Evolutionary conservation across 1,140 invertebrate species (phyloP).

Genomic region (Drosophila subpulchrella): DNA sequence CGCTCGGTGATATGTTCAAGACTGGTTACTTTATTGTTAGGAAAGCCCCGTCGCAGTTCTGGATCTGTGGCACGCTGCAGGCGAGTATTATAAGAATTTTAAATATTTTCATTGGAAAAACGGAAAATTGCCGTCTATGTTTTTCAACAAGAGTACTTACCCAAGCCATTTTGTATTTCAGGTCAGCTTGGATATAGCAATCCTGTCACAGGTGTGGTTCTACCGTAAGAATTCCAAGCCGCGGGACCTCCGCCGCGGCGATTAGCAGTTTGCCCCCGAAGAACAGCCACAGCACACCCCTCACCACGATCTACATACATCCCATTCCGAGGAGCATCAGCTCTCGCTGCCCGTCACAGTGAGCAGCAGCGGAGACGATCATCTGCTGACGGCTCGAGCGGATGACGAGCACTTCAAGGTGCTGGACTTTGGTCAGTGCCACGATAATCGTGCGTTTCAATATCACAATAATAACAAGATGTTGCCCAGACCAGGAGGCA

Average conservation of each 20-base stretch:
- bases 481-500: conserved; percentile 61
- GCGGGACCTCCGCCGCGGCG: conserved; percentile 86
- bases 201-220: conserved; percentile 87
- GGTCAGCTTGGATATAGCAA: conserved; percentile 85
- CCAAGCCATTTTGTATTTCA: conserved; percentile 11
- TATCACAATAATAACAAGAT: conserved; percentile 77
- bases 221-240: conserved; percentile 88
- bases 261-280: conserved; percentile 87
- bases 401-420: conserved; percentile 74
- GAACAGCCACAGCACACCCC: conserved; percentile 75
- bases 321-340: conserved; percentile 75
- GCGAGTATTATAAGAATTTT: conserved; percentile 85
- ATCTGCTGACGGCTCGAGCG: conserved; percentile 73
- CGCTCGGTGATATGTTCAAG: conserved; percentile 97
- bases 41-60: conserved; percentile 96
- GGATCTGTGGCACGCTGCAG: conserved; percentile 97
- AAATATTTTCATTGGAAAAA: no score
- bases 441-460: conserved; percentile 82
- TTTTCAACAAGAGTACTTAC: neutral
- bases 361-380: conserved; percentile 79
- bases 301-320: conserved; percentile 57
- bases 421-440: conserved; percentile 71
- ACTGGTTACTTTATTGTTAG: conserved; percentile 97
- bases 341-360: conserved; percentile 69
- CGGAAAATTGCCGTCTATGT: no score